phyloP scores from a whole-genome alignment of 2,113 vertebrate genomes.

The Cephalopholis sonnerati region DNA sequence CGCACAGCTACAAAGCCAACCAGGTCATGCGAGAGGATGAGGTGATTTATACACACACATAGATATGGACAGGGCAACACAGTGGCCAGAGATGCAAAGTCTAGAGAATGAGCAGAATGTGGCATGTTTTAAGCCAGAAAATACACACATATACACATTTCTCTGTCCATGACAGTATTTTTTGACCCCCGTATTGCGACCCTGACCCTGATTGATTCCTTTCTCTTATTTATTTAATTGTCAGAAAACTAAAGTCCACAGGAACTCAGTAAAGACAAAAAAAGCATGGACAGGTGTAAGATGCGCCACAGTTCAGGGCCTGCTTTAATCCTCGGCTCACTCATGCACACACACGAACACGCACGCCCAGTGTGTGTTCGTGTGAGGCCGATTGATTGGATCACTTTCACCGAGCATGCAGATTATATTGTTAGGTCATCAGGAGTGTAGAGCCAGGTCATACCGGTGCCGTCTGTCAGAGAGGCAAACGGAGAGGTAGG shows the following conservation, averaged over 20 bases:
- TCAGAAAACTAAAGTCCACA: neutral
- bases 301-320: slow-evolving; percentile 11
- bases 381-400: slow-evolving; percentile 63
- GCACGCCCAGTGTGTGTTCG: neutral
- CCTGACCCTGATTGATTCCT: neutral
- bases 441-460: slow-evolving; percentile 50
- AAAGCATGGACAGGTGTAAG: slow-evolving; percentile 15
- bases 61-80: slow-evolving; percentile 10
- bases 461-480: slow-evolving; percentile 17
- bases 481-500: neutral
- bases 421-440: slow-evolving; percentile 72
- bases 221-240: too few relatives aligned
- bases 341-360: slow-evolving; percentile 24
- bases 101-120: neutral
- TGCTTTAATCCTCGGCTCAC: slow-evolving; percentile 45
- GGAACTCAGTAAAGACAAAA: neutral
- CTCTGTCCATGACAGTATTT: too few relatives aligned
- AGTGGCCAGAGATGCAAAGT: slow-evolving; percentile 9
- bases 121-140: neutral
- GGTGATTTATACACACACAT: slow-evolving; percentile 49
- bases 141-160: neutral
- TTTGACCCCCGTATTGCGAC: neutral
- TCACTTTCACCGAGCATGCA: slow-evolving; percentile 66
- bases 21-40: slow-evolving; percentile 61
- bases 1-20: slow-evolving; percentile 66